These are phyloP conservation scores for Eupithecia subfuscata DNA, from an alignment of 2,888 invertebrate genomes.

Conservation along the genomic window DNA sequence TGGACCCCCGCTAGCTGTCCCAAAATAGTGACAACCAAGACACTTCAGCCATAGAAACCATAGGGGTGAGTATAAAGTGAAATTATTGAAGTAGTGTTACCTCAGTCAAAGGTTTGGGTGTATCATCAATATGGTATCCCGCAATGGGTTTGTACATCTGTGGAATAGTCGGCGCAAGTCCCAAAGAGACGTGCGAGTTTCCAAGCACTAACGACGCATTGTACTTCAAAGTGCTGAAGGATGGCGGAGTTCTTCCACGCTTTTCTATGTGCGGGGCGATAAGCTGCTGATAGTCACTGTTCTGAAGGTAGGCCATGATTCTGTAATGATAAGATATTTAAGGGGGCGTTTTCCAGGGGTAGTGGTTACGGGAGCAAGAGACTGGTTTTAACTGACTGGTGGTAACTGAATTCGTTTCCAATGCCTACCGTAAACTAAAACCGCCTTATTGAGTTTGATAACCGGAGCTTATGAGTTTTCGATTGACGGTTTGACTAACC, in stretches of 20 bases:
- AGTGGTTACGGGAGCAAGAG: background rate
- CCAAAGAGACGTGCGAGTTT: slow-evolving; percentile 60
- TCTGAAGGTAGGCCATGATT: slow-evolving; percentile 25
- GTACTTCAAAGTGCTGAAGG: slow-evolving; percentile 52
- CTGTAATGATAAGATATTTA: slow-evolving; percentile 20
- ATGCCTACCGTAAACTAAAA: background rate
- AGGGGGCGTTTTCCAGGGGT: background rate
- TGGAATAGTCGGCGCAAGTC: slow-evolving; percentile 54
- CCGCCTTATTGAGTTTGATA: background rate
- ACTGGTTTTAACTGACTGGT: too few species aligned
- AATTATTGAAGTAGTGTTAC: slow-evolving; percentile 41
- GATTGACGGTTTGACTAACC: too few species aligned
- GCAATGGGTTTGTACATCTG: slow-evolving; percentile 62
- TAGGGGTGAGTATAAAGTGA: background rate
- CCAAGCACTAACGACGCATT: slow-evolving; percentile 65
- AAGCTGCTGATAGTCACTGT: slow-evolving; percentile 27
- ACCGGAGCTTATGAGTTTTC: too few species aligned
- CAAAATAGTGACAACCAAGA: background rate
- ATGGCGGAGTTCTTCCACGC: slow-evolving; percentile 54
- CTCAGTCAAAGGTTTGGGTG: slow-evolving; percentile 59
- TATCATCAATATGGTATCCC: slow-evolving; percentile 65
- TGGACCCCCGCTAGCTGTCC: background rate
- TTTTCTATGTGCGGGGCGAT: slow-evolving; percentile 51
- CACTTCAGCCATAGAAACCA: background rate
- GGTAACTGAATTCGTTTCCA: too few species aligned